Base-by-base conservation (phyloP, 2,888 invertebrate genomes). In the Buathra laborator region DNA sequence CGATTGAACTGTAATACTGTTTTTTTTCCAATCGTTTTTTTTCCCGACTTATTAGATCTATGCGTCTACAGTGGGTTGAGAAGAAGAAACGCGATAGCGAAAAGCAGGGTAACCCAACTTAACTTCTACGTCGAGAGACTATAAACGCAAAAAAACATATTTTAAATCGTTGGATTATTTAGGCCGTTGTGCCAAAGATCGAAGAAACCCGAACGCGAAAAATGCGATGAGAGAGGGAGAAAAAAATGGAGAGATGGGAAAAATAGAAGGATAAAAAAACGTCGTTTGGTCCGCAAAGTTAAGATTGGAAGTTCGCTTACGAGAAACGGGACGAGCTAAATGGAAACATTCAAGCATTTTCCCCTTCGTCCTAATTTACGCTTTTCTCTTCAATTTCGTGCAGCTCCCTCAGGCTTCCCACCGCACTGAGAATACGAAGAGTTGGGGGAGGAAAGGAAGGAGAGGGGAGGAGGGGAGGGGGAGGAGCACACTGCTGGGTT, bases 261-360 rank as follows among this genome's bases (percentile, higher is more conserved):
- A 9, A 53, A 16, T 7, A 16, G n/a, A 53, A 19, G n/a, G 9
- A 0, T n/a, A 62, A 62, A 32, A 32, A 62, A 59, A 24, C 12
- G 62, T 14, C 6, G 29, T 62, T 62, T 14, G 6, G 62, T 29
- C 66, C 68, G 70, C 44, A 75, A 75, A 84, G 62, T 84, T 71
- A 70, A 81, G 83, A 86, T 84, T 86, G 77, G 80, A 74, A 82
- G 76, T 82, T 84, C 56, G 74, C 77, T 68, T 77, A 75, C 62
- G 81, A 72, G 80, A 56, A 83, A 85, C 78, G 72, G 59, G 66
- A 64, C 62, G 67, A 81, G 74, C 74, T 81, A 84, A 84, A 85
- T 86, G 81, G 80, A 78, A 84, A 87, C 76, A 85, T 80, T 71
- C 64, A 70, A 67, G 19, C 16, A 62, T 68, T 74, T n/a, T 74